Evolutionary conservation across 2,797 vertebrate species (phyloP), one percentile per base, ranked within the genome.

Genomic region (Trachops cirrhosus): DNA sequence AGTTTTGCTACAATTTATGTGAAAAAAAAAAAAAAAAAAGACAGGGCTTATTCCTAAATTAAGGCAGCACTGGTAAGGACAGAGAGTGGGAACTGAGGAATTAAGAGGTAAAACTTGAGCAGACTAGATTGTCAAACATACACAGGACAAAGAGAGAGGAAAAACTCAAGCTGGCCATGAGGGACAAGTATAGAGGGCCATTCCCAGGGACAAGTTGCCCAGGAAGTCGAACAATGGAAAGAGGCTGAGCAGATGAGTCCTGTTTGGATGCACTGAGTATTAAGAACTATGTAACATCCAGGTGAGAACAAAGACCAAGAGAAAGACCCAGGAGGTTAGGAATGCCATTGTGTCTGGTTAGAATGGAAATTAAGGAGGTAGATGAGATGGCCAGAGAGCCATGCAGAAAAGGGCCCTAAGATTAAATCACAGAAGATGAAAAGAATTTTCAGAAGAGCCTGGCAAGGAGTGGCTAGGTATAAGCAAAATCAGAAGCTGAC

Each of bases 181-280:
- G 1, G 32, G 26, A 9, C 0, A 0, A 15, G 41, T 3, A 21
- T 9, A 68, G n/a, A 54, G 26, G 50, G 26, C 5, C 29, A 12
- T 48, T 59, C 41, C 22, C 54, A 19, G 18, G 32, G 37, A 26
- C 18, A 7, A 2, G 1, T 16, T 26, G 34, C 32, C 16, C n/a
- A 41, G 34, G 39, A 34, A 14, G 71, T 9, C 7, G 2, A 32
- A 22, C 12, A 22, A 18, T 1, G 0, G 4, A 57, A 39, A 11
- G 29, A 85, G 50, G 34, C 68, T 21, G 14, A 6, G 44, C 37
- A 50, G 22, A 21, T 6, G 22, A 86, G 52, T 16, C 19, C 2
- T 0, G 22, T 59, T 10, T 75, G 50, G 6, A 84, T 0, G 4
- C 21, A 8, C 46, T 21, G 18, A 67, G 54, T 34, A 24, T 19